These are phyloP conservation scores for Procavia capensis DNA, from an alignment of 2,113 vertebrate species.

Conservation along the genomic window DNA sequence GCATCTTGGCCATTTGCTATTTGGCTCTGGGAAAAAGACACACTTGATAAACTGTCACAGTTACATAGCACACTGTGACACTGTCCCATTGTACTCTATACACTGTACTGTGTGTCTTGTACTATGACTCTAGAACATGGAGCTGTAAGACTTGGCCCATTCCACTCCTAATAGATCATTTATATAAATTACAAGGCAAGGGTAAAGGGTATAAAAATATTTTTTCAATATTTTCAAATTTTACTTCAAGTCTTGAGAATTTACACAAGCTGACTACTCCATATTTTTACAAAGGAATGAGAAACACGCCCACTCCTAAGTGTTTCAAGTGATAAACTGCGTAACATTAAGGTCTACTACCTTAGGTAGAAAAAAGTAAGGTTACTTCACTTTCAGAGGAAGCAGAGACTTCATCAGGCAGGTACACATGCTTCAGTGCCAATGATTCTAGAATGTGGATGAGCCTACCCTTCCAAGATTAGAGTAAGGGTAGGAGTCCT, in stretches of 20 bases:
- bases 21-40: conserved; percentile 17
- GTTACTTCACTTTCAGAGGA: background rate
- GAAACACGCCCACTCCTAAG: background rate
- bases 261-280: background rate
- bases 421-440: background rate
- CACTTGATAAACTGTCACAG: conserved; percentile 10
- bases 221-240: background rate
- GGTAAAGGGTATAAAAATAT: background rate
- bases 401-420: background rate
- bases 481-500: background rate
- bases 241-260: background rate
- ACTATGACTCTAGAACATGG: background rate
- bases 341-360: background rate
- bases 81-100: background rate
- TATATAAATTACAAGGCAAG: background rate
- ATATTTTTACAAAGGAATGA: conserved; percentile 21
- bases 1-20: conserved; percentile 35
- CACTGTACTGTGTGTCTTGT: too few relatives aligned
- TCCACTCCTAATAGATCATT: conserved; percentile 11
- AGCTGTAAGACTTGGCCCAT: background rate
- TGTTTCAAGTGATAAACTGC: background rate
- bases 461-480: background rate
- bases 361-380: background rate
- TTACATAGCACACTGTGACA: background rate
- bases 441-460: background rate